Evolutionary conservation across 2,888 invertebrate species (phyloP).

Genomic region (Stenotaenia linearis): DNA sequence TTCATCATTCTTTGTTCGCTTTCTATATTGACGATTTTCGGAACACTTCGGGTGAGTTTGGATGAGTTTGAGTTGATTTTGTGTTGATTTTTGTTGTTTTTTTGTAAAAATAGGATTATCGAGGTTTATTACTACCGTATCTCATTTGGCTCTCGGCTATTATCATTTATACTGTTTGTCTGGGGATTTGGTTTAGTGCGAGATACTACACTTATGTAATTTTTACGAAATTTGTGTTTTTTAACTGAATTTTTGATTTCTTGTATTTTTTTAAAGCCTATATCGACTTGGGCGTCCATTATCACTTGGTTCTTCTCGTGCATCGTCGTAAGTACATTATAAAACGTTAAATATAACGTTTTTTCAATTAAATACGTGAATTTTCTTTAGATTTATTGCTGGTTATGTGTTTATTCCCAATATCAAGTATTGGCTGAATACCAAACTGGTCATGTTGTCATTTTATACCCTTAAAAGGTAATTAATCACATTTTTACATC

Average conservation of each 20-base stretch:
- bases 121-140: conserved; percentile 80
- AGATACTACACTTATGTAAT: conserved; percentile 89
- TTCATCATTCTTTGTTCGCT: background rate
- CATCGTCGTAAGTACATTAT: background rate
- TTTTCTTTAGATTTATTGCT: conserved; percentile 71
- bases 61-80: conserved; percentile 27
- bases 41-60: background rate
- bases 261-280: conserved; percentile 30
- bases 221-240: conserved; percentile 39
- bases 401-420: conserved; percentile 77
- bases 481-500: background rate
- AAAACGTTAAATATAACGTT: background rate
- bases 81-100: background rate
- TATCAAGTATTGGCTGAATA: conserved; percentile 72
- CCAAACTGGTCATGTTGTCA: conserved; percentile 82
- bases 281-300: conserved; percentile 31
- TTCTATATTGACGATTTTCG: background rate
- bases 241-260: background rate
- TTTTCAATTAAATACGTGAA: conserved; percentile 33
- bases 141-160: conserved; percentile 61
- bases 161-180: conserved; percentile 67
- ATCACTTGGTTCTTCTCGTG: conserved; percentile 34
- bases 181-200: conserved; percentile 77
- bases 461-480: conserved; percentile 58
- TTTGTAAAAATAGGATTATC: conserved; percentile 53